Conservation (phyloP, 2,888 invertebrate species). For the Dione vanillae region DNA sequence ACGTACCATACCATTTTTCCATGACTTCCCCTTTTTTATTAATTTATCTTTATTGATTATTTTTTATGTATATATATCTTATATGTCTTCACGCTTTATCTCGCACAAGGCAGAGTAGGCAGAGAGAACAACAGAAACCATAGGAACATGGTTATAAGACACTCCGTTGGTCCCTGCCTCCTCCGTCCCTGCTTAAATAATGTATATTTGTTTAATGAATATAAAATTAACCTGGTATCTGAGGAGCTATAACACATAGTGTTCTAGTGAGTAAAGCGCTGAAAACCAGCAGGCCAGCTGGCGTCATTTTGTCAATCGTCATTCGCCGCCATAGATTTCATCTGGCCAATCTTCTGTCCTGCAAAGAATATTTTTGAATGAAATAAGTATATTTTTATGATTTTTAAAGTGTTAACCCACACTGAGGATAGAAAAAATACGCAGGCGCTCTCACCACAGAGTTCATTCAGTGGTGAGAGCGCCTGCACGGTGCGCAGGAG, state of each 20-base stretch:
- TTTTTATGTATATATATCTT: neutral
- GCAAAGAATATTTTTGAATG: conserved; percentile 50
- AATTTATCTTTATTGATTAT: neutral
- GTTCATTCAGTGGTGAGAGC: too few relatives aligned
- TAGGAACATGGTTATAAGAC: neutral
- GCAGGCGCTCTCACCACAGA: too few relatives aligned
- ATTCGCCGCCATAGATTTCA: conserved; percentile 71
- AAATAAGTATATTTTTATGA: too few relatives aligned
- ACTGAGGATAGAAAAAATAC: too few relatives aligned
- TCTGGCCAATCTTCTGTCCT: conserved; percentile 64
- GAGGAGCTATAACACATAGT: conserved; percentile 76
- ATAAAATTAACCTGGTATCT: conserved; percentile 65
- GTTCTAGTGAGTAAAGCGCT: conserved; percentile 73
- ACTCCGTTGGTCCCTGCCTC: neutral
- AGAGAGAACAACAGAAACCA: too few relatives aligned
- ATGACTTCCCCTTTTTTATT: neutral
- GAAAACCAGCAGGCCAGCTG: conserved; percentile 72
- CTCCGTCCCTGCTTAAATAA: too few relatives aligned
- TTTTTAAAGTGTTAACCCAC: too few relatives aligned
- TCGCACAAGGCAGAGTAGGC: too few relatives aligned
- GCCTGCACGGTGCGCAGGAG: too few relatives aligned
- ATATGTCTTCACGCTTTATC: neutral
- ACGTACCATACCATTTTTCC: too few relatives aligned
- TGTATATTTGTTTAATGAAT: too few relatives aligned
- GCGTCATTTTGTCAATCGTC: conserved; percentile 74